Base-by-base conservation (phyloP, 1,140 invertebrate species). In the Gryon sp. region DNA sequence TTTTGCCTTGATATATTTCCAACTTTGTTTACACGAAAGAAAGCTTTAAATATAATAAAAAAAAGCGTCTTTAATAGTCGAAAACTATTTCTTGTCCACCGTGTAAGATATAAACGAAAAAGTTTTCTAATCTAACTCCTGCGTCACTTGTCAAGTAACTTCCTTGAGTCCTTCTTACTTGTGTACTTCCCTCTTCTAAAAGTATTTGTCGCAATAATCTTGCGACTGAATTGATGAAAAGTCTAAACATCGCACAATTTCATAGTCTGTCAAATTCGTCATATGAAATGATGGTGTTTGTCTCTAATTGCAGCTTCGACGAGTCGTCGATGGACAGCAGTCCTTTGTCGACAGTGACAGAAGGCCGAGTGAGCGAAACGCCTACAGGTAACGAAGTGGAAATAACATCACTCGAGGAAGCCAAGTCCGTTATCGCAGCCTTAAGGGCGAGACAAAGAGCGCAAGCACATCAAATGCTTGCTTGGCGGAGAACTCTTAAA, bases 391-490 rank as follows among this genome's bases (percentile, higher is more conserved):
- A 43, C 32, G 81, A 86, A 19, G 81, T 84, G 55, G 89, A 90
- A 59, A 86, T 90, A 16, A 86, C 83, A 18, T 90, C 86, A 22
- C 73, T 91, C 76, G 90, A 91, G 62, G 89, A 90, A 79, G 90
- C 90, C 2, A 87, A 88, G 48, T 80, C 80, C 43, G 86, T 90
- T 41, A 91, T 91, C 57, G 87, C 85, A 6, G 85, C 89, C 6
- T 82, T 91, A 4, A 83, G 86, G 55, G 86, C 90, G 28, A 82
- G 87, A 50, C 88, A 90, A 46, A 84, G 89, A 57, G 82, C 63
- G 11, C 68, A 66, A 12, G 82, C 89, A n/a, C 87, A 90, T 65
- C 89, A 91, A 63, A 87, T 90, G 79, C 80, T 91, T 16, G 83
- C 86, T 5, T 90, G 90, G 89, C 80, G 89, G 18, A 87, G 89